These are phyloP conservation scores for Clostera curtula DNA, from an alignment of 2,888 invertebrate genomes.

Conservation along the genomic window DNA sequence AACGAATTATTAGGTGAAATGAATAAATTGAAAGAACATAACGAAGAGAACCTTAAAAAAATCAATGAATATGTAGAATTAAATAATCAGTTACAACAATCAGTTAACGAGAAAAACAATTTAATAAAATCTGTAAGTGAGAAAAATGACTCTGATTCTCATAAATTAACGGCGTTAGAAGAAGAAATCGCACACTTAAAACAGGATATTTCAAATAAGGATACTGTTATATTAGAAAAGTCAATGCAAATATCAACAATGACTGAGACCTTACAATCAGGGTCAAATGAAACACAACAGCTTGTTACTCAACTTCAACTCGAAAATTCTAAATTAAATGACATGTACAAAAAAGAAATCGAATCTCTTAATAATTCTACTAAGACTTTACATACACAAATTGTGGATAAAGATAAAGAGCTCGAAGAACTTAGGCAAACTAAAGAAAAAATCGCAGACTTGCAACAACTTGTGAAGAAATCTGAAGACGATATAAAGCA, in stretches of 20 bases:
- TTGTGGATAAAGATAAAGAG: slow-evolving; percentile 47
- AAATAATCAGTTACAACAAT: slow-evolving; percentile 36
- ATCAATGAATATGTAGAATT: slow-evolving; percentile 36
- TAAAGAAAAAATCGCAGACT: slow-evolving; percentile 53
- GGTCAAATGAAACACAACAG: slow-evolving; percentile 45
- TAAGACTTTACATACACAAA: slow-evolving; percentile 42
- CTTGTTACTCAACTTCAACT: slow-evolving; percentile 42
- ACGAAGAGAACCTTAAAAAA: slow-evolving; percentile 34
- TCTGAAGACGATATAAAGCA: slow-evolving; percentile 65
- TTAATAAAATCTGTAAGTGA: slow-evolving; percentile 45
- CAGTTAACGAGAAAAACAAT: slow-evolving; percentile 46
- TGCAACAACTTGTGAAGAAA: slow-evolving; percentile 52
- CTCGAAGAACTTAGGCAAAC: slow-evolving; percentile 44
- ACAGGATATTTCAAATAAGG: slow-evolving; percentile 39
- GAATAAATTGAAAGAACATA: slow-evolving; percentile 37
- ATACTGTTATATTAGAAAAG: slow-evolving; percentile 38
- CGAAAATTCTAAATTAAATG: slow-evolving; percentile 50
- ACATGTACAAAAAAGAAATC: slow-evolving; percentile 46
- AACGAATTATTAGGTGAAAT: slow-evolving; percentile 38
- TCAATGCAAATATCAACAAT: slow-evolving; percentile 40
- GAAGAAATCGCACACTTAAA: slow-evolving; percentile 41
- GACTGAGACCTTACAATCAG: slow-evolving; percentile 40
- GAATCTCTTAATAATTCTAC: slow-evolving; percentile 51
- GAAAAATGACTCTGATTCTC: slow-evolving; percentile 37
- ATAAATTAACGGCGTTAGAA: slow-evolving; percentile 39